phyloP scores from a whole-genome alignment of 2,888 invertebrate species.

The Cecidostiba fungosa region DNA sequence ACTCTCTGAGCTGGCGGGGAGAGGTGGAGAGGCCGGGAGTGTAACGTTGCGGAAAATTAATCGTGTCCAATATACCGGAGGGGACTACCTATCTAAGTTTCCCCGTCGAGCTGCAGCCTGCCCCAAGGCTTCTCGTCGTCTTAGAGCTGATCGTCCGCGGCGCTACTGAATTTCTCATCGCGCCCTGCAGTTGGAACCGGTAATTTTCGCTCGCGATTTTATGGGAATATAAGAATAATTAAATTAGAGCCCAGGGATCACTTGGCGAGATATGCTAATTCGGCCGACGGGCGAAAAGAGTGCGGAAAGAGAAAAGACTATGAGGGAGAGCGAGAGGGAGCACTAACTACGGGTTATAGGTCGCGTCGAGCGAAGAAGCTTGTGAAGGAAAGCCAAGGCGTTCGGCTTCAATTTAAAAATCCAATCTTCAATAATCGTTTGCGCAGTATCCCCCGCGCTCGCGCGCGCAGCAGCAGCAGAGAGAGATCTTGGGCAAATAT shows the following conservation, averaged over 20 bases:
- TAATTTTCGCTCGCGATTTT: conserved; percentile 79
- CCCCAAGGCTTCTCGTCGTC: conserved; percentile 27
- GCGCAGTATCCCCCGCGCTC: conserved; percentile 64
- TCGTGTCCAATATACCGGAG: conserved; percentile 74
- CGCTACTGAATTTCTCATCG: conserved; percentile 52
- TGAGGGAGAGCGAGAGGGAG: conserved; percentile 54
- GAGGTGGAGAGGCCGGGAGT: conserved; percentile 63
- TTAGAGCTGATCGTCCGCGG: conserved; percentile 47
- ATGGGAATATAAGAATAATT: conserved; percentile 81
- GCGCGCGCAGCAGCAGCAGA: conserved; percentile 36
- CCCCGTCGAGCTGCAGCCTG: conserved; percentile 55
- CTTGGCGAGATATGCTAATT: conserved; percentile 80
- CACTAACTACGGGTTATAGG: conserved; percentile 69
- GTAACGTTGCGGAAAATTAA: conserved; percentile 79
- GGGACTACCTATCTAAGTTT: conserved; percentile 51
- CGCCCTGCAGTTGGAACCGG: conserved; percentile 63
- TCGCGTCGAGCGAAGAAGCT: conserved; percentile 60
- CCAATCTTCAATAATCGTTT: conserved; percentile 80
- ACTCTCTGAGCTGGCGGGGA: conserved; percentile 42
- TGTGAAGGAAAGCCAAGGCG: conserved; percentile 63
- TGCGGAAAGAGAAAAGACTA: conserved; percentile 20
- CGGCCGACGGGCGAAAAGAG: conserved; percentile 66
- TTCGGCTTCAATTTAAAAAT: conserved; percentile 79
- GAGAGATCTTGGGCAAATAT: conserved; percentile 72
- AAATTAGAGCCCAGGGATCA: conserved; percentile 79